These are phyloP conservation scores for Daktulosphaira vitifoliae DNA, from an alignment of 1,140 invertebrate species.

Conservation along the genomic window DNA sequence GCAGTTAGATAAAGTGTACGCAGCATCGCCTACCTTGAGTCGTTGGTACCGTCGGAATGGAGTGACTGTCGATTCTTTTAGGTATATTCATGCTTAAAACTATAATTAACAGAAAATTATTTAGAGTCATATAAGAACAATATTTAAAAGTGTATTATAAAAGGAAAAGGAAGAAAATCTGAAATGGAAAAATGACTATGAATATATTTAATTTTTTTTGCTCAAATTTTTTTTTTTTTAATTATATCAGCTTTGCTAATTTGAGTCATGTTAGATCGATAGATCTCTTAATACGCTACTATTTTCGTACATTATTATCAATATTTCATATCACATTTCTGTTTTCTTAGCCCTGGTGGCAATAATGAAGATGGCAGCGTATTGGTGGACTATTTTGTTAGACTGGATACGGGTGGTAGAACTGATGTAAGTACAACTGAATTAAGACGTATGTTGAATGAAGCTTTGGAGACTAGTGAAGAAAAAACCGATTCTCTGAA, in stretches of 20 bases:
- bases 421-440: constrained; percentile 69
- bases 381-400: constrained; percentile 79
- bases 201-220: no score
- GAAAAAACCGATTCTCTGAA: constrained; percentile 48
- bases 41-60: constrained; percentile 66
- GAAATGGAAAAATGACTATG: no score
- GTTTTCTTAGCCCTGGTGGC: background rate
- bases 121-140: background rate
- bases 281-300: background rate
- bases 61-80: constrained; percentile 78
- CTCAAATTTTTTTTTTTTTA: no score
- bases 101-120: background rate
- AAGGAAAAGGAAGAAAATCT: no score
- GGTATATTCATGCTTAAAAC: constrained; percentile 44
- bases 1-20: constrained; percentile 73
- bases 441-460: constrained; percentile 72
- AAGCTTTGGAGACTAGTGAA: constrained; percentile 51
- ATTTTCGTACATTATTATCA: background rate
- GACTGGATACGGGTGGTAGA: constrained; percentile 61
- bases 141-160: no score
- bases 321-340: background rate
- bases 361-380: constrained; percentile 56
- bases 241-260: no score
- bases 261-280: no score
- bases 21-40: constrained; percentile 59